Evolutionary conservation across 2,888 invertebrate genomes (phyloP).

Genomic region (Abrostola triplasia): DNA sequence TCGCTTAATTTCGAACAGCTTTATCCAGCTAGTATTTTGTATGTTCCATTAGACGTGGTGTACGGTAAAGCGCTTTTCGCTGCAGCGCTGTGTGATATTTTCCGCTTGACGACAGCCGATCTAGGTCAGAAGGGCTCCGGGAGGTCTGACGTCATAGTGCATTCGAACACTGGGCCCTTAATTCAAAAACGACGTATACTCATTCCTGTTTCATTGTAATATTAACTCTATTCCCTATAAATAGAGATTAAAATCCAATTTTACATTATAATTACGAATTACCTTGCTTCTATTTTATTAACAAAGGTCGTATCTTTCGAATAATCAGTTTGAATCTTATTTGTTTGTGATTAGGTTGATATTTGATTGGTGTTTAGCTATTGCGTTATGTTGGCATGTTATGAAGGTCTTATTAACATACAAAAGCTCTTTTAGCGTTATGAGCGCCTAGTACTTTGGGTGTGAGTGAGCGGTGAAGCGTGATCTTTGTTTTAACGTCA

Average conservation of each 20-base stretch:
- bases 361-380: conserved; percentile 46
- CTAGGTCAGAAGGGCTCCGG: conserved; percentile 80
- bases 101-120: conserved; percentile 76
- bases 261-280: conserved; percentile 45
- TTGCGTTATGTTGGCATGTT: conserved; percentile 59
- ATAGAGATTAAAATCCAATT: conserved; percentile 43
- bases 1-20: too few relatives aligned
- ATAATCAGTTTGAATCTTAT: conserved; percentile 56
- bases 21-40: conserved; percentile 27
- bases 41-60: conserved; percentile 35
- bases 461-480: conserved; percentile 36
- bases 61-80: conserved; percentile 51
- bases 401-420: conserved; percentile 61
- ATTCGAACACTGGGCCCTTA: conserved; percentile 63
- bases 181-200: conserved; percentile 57
- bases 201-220: conserved; percentile 18
- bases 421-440: conserved; percentile 56
- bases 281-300: conserved; percentile 53
- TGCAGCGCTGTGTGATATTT: conserved; percentile 56
- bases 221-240: conserved; percentile 24
- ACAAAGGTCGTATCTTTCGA: conserved; percentile 44
- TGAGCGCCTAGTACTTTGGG: conserved; percentile 54
- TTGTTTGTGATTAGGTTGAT: conserved; percentile 45
- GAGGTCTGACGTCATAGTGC: conserved; percentile 77
- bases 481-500: conserved; percentile 25